Evolutionary conservation across 1,140 invertebrate genomes (phyloP), one percentile per base, ranked within the genome.

Genomic region (Papilio aristodemus): DNA sequence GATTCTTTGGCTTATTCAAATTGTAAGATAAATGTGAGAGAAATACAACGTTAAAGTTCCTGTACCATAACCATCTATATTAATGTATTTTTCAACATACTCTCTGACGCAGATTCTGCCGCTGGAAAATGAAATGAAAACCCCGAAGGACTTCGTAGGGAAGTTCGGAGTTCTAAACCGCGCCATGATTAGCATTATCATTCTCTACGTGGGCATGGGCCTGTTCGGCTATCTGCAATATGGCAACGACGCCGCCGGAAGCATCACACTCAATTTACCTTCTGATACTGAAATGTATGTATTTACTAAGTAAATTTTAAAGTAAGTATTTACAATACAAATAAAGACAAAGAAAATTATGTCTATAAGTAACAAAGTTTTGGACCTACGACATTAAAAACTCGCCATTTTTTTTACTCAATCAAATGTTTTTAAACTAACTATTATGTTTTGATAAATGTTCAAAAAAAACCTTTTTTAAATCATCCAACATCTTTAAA

Each of bases 91-190:
- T 69, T 67, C 32, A 69, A 8, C 10, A 1, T 22, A 54, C 11
- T 22, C 0, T 54, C 0, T 25, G 4, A 22, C 19, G 2, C 68
- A 97, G 96, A 96, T 97, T 43, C 93, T 97, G 83, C 97, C 96
- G 0, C 80, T 97, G 70, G 95, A 97, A 83, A 97, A 97, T 78
- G 96, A 96, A 82, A 97, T 98, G 96, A 95, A 94, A 78, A 93
- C 93, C 0, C 96, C 96, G 0, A 92, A 94, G 80, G 89, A 89
- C 11, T 97, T 97, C 87, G 93, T 93, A 0, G 94, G 93, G 13
- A 86, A 91, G 8, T 94, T 92, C 36, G 97, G 97, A 6, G 95
- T 97, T 0, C 80, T 97, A 1, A 97, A 97, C 80, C 91, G 94
- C 0, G 94, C 95, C 2, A 97, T 98, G 96, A 79, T 93, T 1